Conservation (phyloP, 2,113 vertebrate genomes). For the Muscicapa adusta region DNA sequence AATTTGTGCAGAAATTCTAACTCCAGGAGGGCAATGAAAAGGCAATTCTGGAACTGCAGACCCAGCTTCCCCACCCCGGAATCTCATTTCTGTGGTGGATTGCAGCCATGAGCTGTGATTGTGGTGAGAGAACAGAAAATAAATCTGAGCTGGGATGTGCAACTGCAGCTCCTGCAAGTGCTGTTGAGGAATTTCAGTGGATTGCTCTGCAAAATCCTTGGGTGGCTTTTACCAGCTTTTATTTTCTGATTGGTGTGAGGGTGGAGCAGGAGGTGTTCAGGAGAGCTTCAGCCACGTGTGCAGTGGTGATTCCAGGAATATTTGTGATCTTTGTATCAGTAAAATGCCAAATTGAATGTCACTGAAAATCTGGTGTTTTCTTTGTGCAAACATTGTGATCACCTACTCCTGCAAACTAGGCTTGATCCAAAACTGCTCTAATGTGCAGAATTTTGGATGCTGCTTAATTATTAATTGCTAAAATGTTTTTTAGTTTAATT, state of each 20-base stretch:
- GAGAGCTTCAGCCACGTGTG: background rate
- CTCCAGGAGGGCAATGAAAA: constrained; percentile 29
- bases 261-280: background rate
- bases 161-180: background rate
- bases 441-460: background rate
- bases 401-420: background rate
- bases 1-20: constrained; percentile 1
- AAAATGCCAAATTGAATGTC: background rate
- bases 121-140: background rate
- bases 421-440: background rate
- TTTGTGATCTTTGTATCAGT: no score
- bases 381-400: background rate
- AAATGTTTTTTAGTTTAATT: background rate
- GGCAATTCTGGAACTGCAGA: background rate
- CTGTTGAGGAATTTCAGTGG: background rate
- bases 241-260: background rate
- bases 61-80: background rate
- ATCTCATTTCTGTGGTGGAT: background rate
- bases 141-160: background rate
- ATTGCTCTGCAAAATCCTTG: background rate
- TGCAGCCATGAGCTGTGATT: background rate
- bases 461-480: background rate
- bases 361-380: background rate
- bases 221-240: background rate
- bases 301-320: background rate